These are phyloP conservation scores for Poeciliopsis turneri DNA, from an alignment of 2,797 vertebrate species.

Conservation along the genomic window DNA sequence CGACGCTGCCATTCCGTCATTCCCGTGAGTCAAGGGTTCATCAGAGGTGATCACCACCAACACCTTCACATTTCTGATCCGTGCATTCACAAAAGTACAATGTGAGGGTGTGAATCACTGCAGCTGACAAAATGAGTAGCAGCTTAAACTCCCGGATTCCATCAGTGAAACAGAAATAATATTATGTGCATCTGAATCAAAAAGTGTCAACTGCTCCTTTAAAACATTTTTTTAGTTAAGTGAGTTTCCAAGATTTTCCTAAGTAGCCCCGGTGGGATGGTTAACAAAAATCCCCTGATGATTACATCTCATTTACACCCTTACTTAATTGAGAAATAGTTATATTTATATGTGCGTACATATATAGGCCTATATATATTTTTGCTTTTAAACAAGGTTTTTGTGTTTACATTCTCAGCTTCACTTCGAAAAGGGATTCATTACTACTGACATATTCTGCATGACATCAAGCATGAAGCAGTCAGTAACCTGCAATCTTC, in stretches of 20 bases:
- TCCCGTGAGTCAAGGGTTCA: slow-evolving; percentile 10
- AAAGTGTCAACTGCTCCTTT: slow-evolving; percentile 59
- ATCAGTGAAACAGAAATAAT: slow-evolving; percentile 28
- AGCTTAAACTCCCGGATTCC: not conserved
- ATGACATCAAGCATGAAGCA: not conserved
- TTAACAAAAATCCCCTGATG: slow-evolving; percentile 59
- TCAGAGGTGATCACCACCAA: not conserved
- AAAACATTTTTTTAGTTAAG: slow-evolving; percentile 49
- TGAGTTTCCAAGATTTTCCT: slow-evolving; percentile 66
- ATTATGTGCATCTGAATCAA: slow-evolving; percentile 20
- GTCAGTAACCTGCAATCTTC: slow-evolving; percentile 30
- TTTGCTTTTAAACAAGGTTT: slow-evolving; percentile 64
- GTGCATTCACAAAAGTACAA: not conserved
- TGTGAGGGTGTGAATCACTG: not conserved
- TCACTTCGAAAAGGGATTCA: not conserved
- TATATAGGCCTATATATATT: not conserved
- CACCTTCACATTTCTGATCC: not conserved
- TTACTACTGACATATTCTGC: not conserved
- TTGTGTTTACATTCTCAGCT: slow-evolving; percentile 37
- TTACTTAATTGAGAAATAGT: slow-evolving; percentile 61
- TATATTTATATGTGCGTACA: slow-evolving; percentile 60
- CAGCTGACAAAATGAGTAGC: not conserved
- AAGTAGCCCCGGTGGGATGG: slow-evolving; percentile 77
- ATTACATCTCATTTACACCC: slow-evolving; percentile 55
- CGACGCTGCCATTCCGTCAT: slow-evolving; percentile 23